These are phyloP conservation scores for Andrena praecox DNA, from an alignment of 2,888 invertebrate genomes.

Conservation along the genomic window DNA sequence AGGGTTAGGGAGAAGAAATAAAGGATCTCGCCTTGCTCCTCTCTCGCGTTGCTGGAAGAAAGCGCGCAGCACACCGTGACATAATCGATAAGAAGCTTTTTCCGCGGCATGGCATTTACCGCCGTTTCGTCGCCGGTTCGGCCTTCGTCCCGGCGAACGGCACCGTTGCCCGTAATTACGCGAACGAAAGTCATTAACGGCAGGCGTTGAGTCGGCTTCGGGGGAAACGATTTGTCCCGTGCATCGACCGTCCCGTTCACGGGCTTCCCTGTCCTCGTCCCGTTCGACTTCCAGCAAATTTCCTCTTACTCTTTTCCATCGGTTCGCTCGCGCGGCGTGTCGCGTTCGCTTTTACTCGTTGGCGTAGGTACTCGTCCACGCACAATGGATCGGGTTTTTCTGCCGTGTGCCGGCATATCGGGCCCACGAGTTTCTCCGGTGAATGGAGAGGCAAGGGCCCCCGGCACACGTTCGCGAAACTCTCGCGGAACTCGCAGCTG, in stretches of 20 bases:
- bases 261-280: neutral
- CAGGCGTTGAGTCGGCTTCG: neutral
- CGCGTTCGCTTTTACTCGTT: constrained; percentile 26
- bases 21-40: constrained; percentile 34
- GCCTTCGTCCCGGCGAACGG: constrained; percentile 1
- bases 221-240: constrained; percentile 19
- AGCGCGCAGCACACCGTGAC: constrained; percentile 54
- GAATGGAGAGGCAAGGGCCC: constrained; percentile 19
- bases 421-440: constrained; percentile 44
- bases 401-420: constrained; percentile 13
- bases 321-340: neutral
- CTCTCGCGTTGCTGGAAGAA: constrained; percentile 52
- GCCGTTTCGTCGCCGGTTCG: neutral
- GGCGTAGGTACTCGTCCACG: constrained; percentile 10
- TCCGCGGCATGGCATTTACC: constrained; percentile 18
- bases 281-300: constrained; percentile 22
- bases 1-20: constrained; percentile 22
- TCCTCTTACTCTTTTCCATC: constrained; percentile 39
- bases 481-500: neutral
- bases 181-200: constrained; percentile 19
- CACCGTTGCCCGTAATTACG: constrained; percentile 4
- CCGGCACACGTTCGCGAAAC: neutral
- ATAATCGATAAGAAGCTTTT: constrained; percentile 68
- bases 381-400: constrained; percentile 44
- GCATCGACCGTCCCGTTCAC: constrained; percentile 10